These are phyloP conservation scores for Pempheris klunzingeri DNA, from an alignment of 2,797 vertebrate species.

Conservation along the genomic window DNA sequence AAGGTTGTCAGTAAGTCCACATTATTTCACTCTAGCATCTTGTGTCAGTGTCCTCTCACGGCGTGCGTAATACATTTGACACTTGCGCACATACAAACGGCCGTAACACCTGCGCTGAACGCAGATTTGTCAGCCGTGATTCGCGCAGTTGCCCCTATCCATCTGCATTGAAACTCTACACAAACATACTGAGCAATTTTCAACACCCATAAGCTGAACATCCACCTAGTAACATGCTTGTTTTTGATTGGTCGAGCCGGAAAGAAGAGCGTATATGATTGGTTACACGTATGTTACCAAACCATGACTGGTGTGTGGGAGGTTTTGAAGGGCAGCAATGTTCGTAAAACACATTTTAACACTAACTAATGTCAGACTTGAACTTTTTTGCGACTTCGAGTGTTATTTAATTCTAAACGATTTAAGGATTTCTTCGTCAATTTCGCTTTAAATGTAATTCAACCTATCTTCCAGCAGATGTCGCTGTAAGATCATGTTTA, in stretches of 20 bases:
- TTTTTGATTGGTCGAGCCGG: conserved; percentile 22
- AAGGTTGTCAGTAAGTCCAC: background rate
- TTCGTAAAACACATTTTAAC: background rate
- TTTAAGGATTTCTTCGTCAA: background rate
- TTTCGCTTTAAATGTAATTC: background rate
- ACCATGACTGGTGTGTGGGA: background rate
- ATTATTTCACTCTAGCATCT: background rate
- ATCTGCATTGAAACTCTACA: fast-evolving
- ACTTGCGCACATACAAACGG: background rate
- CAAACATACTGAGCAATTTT: background rate
- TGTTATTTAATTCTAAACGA: background rate
- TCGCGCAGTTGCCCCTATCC: fast-evolving
- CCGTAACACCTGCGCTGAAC: background rate
- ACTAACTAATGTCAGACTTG: fast-evolving
- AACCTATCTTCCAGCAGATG: conserved; percentile 24
- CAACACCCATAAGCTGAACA: background rate
- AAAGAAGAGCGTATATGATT: conserved; percentile 45
- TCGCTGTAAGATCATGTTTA: conserved; percentile 32
- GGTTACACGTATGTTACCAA: conserved; percentile 37
- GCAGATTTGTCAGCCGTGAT: conserved; percentile 3
- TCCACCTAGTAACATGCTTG: background rate
- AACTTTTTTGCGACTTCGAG: background rate
- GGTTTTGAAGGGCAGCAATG: conserved; percentile 16
- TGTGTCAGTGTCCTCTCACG: conserved; percentile 18
- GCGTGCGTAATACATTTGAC: background rate